Evolutionary conservation across 1,140 invertebrate species (phyloP).

Genomic region (Varroa destructor): DNA sequence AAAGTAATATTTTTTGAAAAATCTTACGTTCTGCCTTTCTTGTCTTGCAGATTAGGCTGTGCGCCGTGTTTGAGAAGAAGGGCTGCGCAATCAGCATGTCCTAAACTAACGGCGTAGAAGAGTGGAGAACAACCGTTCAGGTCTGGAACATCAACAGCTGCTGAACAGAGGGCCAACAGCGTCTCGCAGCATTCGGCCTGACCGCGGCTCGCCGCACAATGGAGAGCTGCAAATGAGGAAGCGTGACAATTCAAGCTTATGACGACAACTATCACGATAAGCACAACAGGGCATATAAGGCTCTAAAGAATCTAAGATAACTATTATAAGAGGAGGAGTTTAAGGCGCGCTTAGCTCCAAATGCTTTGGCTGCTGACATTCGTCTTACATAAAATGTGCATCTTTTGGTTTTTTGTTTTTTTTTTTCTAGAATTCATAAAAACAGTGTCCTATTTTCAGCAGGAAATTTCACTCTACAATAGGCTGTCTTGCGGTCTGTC

Average conservation of each 20-base stretch:
- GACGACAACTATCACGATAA: neutral
- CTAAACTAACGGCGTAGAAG: slow-evolving; percentile 88
- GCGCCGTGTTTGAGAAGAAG: slow-evolving; percentile 71
- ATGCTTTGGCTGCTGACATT: too few species aligned
- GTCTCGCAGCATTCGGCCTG: slow-evolving; percentile 82
- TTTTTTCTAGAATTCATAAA: too few species aligned
- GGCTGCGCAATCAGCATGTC: slow-evolving; percentile 84
- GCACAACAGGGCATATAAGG: neutral
- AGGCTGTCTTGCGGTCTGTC: too few species aligned
- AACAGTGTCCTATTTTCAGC: too few species aligned
- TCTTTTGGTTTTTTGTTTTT: too few species aligned
- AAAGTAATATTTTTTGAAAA: slow-evolving; percentile 32
- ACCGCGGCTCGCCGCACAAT: slow-evolving; percentile 87
- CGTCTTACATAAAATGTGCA: too few species aligned
- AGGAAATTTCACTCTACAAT: too few species aligned
- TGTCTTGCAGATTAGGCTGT: slow-evolving; percentile 71
- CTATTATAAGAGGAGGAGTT: slow-evolving; percentile 4
- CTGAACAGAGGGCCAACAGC: slow-evolving; percentile 71
- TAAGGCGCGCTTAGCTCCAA: too few species aligned
- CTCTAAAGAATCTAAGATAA: neutral
- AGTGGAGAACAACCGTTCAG: slow-evolving; percentile 80
- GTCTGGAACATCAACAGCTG: slow-evolving; percentile 67
- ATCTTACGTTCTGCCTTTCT: slow-evolving; percentile 68
- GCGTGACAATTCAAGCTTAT: neutral
- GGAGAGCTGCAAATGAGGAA: slow-evolving; percentile 51